Evolutionary conservation across 2,797 vertebrate species (phyloP), one percentile per base, ranked within the genome.

Genomic region (Oryzias sinensis): DNA sequence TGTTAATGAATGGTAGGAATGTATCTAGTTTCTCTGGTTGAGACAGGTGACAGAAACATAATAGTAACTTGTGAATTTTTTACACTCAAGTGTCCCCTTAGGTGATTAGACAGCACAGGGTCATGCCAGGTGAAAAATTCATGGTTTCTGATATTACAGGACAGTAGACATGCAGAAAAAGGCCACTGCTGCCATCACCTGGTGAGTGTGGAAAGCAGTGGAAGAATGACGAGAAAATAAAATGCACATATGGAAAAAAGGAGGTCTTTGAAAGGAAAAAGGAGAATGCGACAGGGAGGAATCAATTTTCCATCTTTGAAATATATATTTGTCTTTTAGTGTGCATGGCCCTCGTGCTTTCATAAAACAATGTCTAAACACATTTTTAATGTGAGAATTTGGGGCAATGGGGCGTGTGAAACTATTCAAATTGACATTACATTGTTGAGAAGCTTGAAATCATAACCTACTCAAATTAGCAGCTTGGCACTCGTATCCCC

Each of bases 111-210:
- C 37, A 59, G 44, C 24, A n/a, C 18, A 20, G 43, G 59, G 64
- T 59, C 49, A 59, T 52, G 1, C 18, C 0, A 49, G 64, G 45
- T 69, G 22, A 64, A 49, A 41, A 54, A 9, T 42, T 41, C 41
- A 41, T n/a, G 8, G 20, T 22, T 22, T 45, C n/a, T 43, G 40
- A 16, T 0, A 42, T 44, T 22, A 43, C 20, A 44, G 16, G 5
- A 6, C 40, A 2, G 40, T 9, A 48, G 41, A 9, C 29, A 14
- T 45, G 53, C 29, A 68, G 60, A 33, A 75, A 55, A 33, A 37
- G 50, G 71, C 43, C 52, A 77, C 73, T 88, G 87, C 89, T 92
- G 83, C 91, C 89, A 81, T 64, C 90, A 33, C 74, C 84, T 90
- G 92, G 85, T 76, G 43, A 60, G 70, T 76, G 47, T 49, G 61